Conservation (phyloP, 1,140 invertebrate species). For the Tenebrio molitor region DNA sequence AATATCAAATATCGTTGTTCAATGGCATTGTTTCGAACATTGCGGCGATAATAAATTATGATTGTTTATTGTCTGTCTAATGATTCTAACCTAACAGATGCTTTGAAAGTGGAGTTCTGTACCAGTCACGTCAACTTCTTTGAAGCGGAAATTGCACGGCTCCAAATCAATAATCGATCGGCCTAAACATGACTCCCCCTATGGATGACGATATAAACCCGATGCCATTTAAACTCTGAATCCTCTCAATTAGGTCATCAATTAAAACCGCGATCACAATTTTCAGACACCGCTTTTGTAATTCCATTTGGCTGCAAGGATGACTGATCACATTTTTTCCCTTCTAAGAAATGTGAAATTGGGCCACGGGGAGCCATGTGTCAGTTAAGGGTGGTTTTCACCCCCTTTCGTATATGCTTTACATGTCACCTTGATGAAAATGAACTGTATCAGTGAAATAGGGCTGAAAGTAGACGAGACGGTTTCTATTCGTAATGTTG, state of each 20-base stretch:
- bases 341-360: neutral
- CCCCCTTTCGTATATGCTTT: neutral
- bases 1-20: neutral
- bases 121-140: slow-evolving; percentile 36
- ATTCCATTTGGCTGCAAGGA: neutral
- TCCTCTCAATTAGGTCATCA: slow-evolving; percentile 10
- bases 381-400: neutral
- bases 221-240: neutral
- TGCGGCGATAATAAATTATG: neutral
- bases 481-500: neutral
- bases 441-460: neutral
- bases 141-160: slow-evolving; percentile 24
- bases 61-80: slow-evolving; percentile 12
- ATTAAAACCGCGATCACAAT: neutral
- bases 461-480: neutral
- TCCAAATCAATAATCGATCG: slow-evolving; percentile 30
- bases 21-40: neutral
- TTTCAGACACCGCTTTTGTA: neutral
- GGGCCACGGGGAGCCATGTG: neutral
- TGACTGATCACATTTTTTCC: neutral
- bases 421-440: slow-evolving; percentile 18
- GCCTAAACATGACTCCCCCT: slow-evolving; percentile 8
- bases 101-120: slow-evolving; percentile 20
- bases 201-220: slow-evolving; percentile 4
- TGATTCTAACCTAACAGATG: slow-evolving; percentile 17